phyloP scores from a whole-genome alignment of 1,140 invertebrate species.

The honey bee (Apis mellifera) region DNA sequence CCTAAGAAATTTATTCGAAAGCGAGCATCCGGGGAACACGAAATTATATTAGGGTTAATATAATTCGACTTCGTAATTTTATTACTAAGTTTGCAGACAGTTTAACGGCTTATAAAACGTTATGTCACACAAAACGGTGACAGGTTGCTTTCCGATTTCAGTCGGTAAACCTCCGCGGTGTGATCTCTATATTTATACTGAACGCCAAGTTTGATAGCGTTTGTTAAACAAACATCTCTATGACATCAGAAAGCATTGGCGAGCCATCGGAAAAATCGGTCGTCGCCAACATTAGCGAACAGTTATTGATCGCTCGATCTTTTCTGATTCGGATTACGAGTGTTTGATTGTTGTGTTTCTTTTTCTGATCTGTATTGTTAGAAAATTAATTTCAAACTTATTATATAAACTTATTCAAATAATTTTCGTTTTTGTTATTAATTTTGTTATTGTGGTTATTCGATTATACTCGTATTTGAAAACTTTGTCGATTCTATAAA shows the following conservation, averaged over 20 bases:
- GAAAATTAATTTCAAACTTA: too few species aligned
- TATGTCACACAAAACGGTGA: neutral
- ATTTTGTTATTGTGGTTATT: too few species aligned
- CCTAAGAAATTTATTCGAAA: neutral
- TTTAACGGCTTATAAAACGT: conserved; percentile 7
- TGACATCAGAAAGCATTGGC: conserved; percentile 24
- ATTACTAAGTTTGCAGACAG: neutral
- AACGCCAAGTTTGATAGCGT: neutral
- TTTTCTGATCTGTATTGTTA: too few species aligned
- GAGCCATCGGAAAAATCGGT: conserved; percentile 7
- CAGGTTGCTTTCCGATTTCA: neutral
- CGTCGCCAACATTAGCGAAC: neutral
- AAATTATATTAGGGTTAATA: neutral
- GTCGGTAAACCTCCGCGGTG: neutral
- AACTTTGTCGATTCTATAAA: too few species aligned
- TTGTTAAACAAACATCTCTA: conserved; percentile 26
- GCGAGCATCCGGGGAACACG: neutral
- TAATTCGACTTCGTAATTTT: neutral
- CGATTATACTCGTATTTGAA: too few species aligned
- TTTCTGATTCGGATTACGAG: neutral
- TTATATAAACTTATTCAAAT: too few species aligned
- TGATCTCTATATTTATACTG: conserved; percentile 34
- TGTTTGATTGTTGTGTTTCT: neutral
- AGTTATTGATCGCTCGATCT: conserved; percentile 10
- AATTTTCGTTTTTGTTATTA: too few species aligned